Conservation (phyloP, 2,888 invertebrate species). For the Pandemis corylana region DNA sequence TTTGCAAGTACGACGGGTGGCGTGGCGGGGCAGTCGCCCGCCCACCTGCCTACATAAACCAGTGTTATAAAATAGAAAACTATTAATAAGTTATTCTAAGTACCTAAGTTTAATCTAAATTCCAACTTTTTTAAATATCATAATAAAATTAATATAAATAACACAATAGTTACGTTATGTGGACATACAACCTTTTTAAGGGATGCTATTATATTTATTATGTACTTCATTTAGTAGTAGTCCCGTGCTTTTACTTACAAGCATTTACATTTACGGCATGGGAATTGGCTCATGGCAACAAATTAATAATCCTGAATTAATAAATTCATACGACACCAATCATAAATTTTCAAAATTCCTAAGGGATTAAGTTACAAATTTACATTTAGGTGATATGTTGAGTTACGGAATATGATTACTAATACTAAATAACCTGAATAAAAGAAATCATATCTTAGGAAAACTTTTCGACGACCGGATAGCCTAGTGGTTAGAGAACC, state of each 20-base stretch:
- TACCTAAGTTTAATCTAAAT: constrained; percentile 68
- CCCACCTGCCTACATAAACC: constrained; percentile 55
- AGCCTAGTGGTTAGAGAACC: too few species aligned
- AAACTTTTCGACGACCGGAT: neutral
- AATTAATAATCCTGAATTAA: constrained; percentile 23
- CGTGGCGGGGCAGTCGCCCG: constrained; percentile 30
- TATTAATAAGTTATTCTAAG: constrained; percentile 59
- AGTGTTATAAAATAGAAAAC: constrained; percentile 54
- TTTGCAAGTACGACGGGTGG: constrained; percentile 37
- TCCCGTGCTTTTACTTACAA: constrained; percentile 54
- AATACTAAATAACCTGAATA: constrained; percentile 1
- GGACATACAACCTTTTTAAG: constrained; percentile 82
- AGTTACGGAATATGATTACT: constrained; percentile 28
- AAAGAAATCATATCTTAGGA: neutral
- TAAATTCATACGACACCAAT: constrained; percentile 10
- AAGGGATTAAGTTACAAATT: constrained; percentile 20
- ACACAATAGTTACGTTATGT: constrained; percentile 77
- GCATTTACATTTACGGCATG: constrained; percentile 32
- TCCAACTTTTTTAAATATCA: constrained; percentile 69
- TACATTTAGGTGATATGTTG: constrained; percentile 36
- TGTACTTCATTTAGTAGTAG: constrained; percentile 59
- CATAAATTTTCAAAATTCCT: constrained; percentile 13
- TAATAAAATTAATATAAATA: constrained; percentile 78
- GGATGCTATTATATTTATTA: constrained; percentile 62
- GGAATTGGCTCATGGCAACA: constrained; percentile 33